Evolutionary conservation across 2,797 vertebrate species (phyloP), one percentile per base, ranked within the genome.

Genomic region (Parambassis ranga): DNA sequence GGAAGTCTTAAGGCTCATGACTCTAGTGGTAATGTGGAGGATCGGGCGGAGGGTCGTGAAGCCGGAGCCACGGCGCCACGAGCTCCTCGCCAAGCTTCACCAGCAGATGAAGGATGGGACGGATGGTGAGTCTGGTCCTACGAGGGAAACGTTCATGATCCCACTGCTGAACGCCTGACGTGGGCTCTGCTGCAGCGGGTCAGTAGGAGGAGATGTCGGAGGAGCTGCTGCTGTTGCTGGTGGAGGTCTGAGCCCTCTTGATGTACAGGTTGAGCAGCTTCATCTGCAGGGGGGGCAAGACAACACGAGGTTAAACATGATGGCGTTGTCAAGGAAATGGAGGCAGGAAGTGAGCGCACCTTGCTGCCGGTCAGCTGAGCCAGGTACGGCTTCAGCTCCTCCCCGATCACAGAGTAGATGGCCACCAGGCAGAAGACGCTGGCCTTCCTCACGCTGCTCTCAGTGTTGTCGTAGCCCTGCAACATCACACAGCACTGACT

Each of bases 391-490:
- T 98, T 98, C 78, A 99, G 92, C 39, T 99, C 97, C 89, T 99
- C 97, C 65, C 97, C 97, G 69, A 98, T 99, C 83, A 99, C 97
- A 9, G 97, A 98, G 90, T 98, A 98, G 90, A 98, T 97, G 15
- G 96, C 97, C 81, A 98, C 97, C 32, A 99, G 87, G 80, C 97
- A 98, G 90, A 99, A 98, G 22, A 99, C 97, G 2, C 97, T 98
- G 86, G 97, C 96, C 92, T 99, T 99, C 57, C 97, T 95, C 76
- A 98, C 97, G 2, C 97, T 99, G 88, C 97, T 99, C 87, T 99
- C 97, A 0, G 97, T 98, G 85, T 98, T 98, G 85, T 99, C 97
- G 8, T 98, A 98, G 79, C 97, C 96, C 96, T 99, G 71, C n/a
- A n/a, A n/a, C n/a, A n/a, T n/a, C n/a, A n/a, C n/a, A n/a, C n/a